Percentiles rank a stretch among this genome's conserved stretches.
phyloP scores from a whole-genome alignment of 2,113 vertebrate species.

The Lepisosteus osseus region DNA sequence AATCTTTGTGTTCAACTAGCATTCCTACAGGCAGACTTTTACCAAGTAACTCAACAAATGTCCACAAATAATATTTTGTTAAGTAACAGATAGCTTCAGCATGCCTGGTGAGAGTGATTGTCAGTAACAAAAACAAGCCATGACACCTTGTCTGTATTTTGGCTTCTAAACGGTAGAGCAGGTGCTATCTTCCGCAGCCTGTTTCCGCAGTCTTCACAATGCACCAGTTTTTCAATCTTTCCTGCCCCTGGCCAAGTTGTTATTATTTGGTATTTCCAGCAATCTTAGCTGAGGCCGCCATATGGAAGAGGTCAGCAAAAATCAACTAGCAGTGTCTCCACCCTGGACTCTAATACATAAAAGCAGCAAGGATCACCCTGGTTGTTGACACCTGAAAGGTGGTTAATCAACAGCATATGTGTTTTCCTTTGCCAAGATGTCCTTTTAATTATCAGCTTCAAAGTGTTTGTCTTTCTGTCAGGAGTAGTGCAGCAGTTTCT shows the following conservation, averaged over 20 bases:
- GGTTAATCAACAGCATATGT: constrained; percentile 79
- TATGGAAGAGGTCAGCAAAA: constrained; percentile 53
- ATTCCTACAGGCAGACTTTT: too few species aligned
- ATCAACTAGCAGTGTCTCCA: constrained; percentile 51
- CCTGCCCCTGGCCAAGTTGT: constrained; percentile 7
- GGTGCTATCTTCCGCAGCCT: not conserved
- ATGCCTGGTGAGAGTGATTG: too few species aligned
- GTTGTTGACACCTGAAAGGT: constrained; percentile 72
- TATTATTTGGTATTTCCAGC: constrained; percentile 40
- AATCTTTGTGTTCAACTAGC: too few species aligned
- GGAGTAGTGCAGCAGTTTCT: constrained; percentile 40
- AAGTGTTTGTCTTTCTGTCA: constrained; percentile 27
- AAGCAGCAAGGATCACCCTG: constrained; percentile 51
- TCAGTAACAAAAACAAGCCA: too few species aligned
- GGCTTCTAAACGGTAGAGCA: not conserved
- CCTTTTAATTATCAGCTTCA: constrained; percentile 55
- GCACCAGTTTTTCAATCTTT: not conserved
- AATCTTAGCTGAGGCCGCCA: constrained; percentile 43
- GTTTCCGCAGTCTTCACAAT: not conserved
- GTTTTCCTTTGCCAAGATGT: constrained; percentile 68
- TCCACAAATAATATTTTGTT: not conserved
- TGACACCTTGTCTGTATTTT: not conserved
- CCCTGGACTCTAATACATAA: constrained; percentile 63
- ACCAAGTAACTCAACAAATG: too few species aligned
- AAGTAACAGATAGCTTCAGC: not conserved